phyloP scores from a whole-genome alignment of 2,113 vertebrate species.

The Canis aureus region DNA sequence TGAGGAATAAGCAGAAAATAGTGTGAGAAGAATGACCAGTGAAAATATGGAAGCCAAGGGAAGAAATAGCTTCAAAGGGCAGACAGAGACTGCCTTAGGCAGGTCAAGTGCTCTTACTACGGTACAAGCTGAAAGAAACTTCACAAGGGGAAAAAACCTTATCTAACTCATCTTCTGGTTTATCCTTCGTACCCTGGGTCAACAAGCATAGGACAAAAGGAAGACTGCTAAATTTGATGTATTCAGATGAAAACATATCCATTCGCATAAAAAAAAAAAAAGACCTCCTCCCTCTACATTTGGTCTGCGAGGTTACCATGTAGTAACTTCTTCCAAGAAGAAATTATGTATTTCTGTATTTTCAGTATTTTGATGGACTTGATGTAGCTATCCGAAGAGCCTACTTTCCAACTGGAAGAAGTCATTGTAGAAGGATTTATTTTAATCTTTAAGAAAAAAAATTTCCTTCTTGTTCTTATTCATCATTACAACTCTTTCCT shows the following conservation, averaged over 20 bases:
- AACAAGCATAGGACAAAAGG: not conserved
- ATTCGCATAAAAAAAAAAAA: not conserved
- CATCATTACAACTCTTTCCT: not conserved
- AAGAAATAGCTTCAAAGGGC: not conserved
- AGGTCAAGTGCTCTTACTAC: not conserved
- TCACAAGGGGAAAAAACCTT: not conserved
- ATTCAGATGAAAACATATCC: not conserved
- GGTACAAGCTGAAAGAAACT: not conserved
- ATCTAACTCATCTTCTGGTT: not conserved
- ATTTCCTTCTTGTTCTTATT: not conserved
- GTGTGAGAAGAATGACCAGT: not conserved
- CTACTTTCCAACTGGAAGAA: not conserved
- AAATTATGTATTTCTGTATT: not conserved
- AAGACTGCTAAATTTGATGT: not conserved
- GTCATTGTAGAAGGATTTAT: not conserved
- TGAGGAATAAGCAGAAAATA: not conserved
- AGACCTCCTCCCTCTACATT: not conserved
- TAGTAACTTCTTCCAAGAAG: constrained; percentile 1
- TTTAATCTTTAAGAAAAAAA: not conserved
- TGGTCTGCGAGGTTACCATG: too few species aligned
- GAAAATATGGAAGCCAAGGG: not conserved
- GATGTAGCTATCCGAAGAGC: not conserved
- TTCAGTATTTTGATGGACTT: not conserved
- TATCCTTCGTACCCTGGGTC: not conserved
- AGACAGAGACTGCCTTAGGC: too few species aligned